A percentile compares a stretch with the other conserved stretches of the same genome.
Conservation (phyloP, 2,888 invertebrate species). For the Agrochola macilenta region DNA sequence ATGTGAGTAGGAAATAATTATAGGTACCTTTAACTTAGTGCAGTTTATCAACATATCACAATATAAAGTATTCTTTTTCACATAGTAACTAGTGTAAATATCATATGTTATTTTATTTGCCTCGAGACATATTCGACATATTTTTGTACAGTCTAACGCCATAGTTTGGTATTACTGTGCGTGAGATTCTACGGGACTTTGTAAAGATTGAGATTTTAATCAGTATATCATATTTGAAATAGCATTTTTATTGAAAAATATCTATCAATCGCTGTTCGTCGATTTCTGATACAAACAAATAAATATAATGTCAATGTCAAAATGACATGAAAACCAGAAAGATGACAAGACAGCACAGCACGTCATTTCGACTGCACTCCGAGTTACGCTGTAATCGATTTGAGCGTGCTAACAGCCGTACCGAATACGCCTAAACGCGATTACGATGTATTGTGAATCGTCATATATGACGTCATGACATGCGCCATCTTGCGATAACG, state of each 20-base stretch:
- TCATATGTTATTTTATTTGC: conserved; percentile 78
- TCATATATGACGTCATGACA: no score
- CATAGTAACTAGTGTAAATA: conserved; percentile 82
- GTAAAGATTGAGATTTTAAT: conserved; percentile 62
- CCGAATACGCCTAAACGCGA: no score
- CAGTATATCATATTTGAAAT: neutral
- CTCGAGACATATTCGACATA: conserved; percentile 85
- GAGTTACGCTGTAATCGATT: no score
- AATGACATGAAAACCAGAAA: conserved; percentile 24
- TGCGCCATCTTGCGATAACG: no score
- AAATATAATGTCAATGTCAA: conserved; percentile 30
- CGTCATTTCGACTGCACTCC: neutral
- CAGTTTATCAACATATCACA: conserved; percentile 83
- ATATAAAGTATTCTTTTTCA: conserved; percentile 80
- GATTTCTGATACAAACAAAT: conserved; percentile 50
- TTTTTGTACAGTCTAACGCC: conserved; percentile 79
- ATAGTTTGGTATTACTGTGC: conserved; percentile 36
- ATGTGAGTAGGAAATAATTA: neutral
- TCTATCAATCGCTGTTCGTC: conserved; percentile 12
- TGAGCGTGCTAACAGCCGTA: no score
- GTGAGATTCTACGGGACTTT: neutral
- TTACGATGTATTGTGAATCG: no score
- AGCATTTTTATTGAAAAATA: conserved; percentile 18
- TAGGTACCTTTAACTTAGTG: conserved; percentile 82
- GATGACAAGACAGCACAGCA: conserved; percentile 6